Conservation (phyloP, 1,140 invertebrate species). For the Sycophaga agraensis region DNA sequence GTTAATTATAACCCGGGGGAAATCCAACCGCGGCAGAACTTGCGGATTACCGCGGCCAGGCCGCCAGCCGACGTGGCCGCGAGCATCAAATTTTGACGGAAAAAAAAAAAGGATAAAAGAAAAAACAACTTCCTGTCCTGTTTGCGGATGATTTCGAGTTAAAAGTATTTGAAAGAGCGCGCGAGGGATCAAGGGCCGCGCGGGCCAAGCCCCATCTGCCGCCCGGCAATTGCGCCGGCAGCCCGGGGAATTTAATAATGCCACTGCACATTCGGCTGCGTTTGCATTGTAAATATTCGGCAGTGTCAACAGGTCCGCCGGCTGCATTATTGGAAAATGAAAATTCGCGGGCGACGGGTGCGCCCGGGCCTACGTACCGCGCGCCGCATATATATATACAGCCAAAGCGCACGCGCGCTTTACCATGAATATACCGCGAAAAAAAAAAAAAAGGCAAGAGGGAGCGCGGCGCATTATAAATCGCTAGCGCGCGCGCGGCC, state of each 20-base stretch:
- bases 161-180: constrained; percentile 17
- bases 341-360: constrained; percentile 6
- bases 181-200: not conserved
- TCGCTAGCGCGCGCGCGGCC: too few relatives aligned
- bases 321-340: constrained; percentile 25
- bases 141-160: not conserved
- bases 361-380: constrained; percentile 4
- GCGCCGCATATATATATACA: too few relatives aligned
- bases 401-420: not conserved
- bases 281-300: constrained; percentile 27
- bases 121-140: too few relatives aligned
- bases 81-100: too few relatives aligned
- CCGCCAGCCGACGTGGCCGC: too few relatives aligned
- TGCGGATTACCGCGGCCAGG: too few relatives aligned
- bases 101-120: too few relatives aligned
- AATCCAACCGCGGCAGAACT: too few relatives aligned
- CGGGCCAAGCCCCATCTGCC: not conserved
- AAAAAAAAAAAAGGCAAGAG: too few relatives aligned
- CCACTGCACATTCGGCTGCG: constrained; percentile 6
- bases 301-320: constrained; percentile 18
- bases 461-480: too few relatives aligned
- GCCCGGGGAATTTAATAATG: constrained; percentile 24
- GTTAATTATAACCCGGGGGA: too few relatives aligned
- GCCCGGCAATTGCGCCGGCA: not conserved
- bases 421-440: constrained; percentile 28